Base-by-base conservation (phyloP, 2,113 vertebrate species). In the Mungos mungo region DNA sequence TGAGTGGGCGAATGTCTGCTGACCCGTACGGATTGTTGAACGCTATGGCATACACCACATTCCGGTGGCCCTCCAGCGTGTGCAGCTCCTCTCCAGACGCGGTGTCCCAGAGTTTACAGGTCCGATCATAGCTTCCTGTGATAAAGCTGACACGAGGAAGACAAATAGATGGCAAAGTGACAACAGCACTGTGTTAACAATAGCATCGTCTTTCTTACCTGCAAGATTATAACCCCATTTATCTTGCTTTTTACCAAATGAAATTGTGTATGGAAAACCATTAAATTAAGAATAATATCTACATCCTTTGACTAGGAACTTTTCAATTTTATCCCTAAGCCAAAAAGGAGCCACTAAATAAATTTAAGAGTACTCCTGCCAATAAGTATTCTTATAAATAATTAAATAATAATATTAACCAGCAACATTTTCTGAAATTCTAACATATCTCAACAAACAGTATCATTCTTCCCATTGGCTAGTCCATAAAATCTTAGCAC, bases 21-120 rank as follows among this genome's bases (percentile, higher is more conserved):
- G 97, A 99, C 99, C 99, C 99, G 1, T 99, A 99, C 15, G 99
- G 99, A 83, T 99, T 99, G 99, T 99, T 99, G 98, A 99, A 99
- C 14, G 99, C 99, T 72, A 99, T 98, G 80, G 99, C 99, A 71
- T 99, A 99, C 13, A 99, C 99, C 95, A 99, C 99, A 0, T 99
- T 99, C 97, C 98, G 98, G 95, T 99, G 99, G 29, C 99, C 99
- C 88, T 99, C 98, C 87, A 99, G 98, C 0, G 98, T 99, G 66
- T 66, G 99, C 4, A 99, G 98, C 88, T 99, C 99, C 65, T 99
- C 98, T 97, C 99, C 99, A 0, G 99, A 99, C 1, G 98, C 98
- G 0, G 99, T 99, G 98, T 99, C 99, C 99, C 99, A 99, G 33
- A 99, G 97, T 98, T 99, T 99, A 95, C 99, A 99, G 0, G 99